phyloP scores from a whole-genome alignment of 2,888 invertebrate genomes.

The Acleris emargana region DNA sequence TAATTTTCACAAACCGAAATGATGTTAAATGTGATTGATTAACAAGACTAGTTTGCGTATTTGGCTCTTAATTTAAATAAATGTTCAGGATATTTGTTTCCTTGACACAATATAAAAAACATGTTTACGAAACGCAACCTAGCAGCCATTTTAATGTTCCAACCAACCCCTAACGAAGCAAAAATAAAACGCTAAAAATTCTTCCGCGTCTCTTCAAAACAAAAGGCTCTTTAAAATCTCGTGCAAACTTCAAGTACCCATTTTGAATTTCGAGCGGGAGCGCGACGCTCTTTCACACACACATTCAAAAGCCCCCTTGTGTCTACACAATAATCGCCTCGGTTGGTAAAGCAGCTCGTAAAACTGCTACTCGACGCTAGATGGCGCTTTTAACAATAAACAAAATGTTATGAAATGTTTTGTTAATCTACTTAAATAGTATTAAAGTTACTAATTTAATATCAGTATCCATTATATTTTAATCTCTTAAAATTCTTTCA shows the following conservation, averaged over 20 bases:
- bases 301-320: constrained; percentile 34
- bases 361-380: constrained; percentile 57
- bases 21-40: too few relatives aligned
- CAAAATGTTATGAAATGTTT: neutral
- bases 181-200: constrained; percentile 32
- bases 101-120: too few relatives aligned
- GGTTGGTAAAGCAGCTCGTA: constrained; percentile 38
- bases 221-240: constrained; percentile 38
- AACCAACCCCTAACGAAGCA: constrained; percentile 34
- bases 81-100: too few relatives aligned
- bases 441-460: neutral
- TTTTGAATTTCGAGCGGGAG: constrained; percentile 41
- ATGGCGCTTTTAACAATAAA: constrained; percentile 47
- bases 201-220: constrained; percentile 34
- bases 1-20: too few relatives aligned
- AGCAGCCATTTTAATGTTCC: constrained; percentile 24
- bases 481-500: too few relatives aligned
- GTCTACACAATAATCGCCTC: constrained; percentile 20
- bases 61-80: too few relatives aligned
- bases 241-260: constrained; percentile 37
- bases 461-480: neutral
- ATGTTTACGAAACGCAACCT: neutral
- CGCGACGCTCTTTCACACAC: constrained; percentile 36
- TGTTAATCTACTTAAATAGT: neutral
- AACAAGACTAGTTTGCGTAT: too few relatives aligned